These are phyloP conservation scores for Liposcelis brunnea DNA, from an alignment of 2,888 invertebrate species.

Conservation along the genomic window DNA sequence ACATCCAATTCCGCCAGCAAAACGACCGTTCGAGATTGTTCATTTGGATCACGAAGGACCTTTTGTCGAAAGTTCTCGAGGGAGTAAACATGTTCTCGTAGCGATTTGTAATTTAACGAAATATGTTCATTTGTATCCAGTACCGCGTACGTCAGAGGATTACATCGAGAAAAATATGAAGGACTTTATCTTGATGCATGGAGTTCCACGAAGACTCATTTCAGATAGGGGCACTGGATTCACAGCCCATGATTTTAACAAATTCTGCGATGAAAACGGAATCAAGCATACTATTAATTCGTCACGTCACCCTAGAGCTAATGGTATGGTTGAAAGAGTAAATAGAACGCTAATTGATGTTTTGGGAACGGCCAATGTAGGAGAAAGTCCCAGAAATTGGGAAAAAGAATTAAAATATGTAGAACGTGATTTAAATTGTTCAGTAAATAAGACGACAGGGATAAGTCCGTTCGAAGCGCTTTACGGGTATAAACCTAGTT, in stretches of 20 bases:
- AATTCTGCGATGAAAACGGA: constrained; percentile 20
- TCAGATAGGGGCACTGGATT: constrained; percentile 24
- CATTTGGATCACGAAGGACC: constrained; percentile 26
- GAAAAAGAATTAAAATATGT: constrained; percentile 21
- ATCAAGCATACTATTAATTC: constrained; percentile 20
- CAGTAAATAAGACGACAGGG: constrained; percentile 17
- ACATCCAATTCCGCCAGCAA: constrained; percentile 25
- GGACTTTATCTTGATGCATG: constrained; percentile 20
- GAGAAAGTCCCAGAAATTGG: constrained; percentile 17
- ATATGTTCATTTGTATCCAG: constrained; percentile 18
- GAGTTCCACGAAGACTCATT: constrained; percentile 21
- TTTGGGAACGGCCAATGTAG: too few relatives aligned
- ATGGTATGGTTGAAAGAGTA: constrained; percentile 23
- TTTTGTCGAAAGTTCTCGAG: constrained; percentile 13
- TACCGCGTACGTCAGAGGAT: constrained; percentile 18
- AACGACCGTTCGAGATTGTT: constrained; percentile 24
- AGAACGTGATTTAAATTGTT: constrained; percentile 20
- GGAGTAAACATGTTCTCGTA: constrained; percentile 18
- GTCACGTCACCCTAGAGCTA: constrained; percentile 21
- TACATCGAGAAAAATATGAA: constrained; percentile 18
- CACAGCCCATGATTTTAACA: constrained; percentile 21
- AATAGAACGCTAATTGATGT: constrained; percentile 21
- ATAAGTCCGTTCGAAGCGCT: constrained; percentile 17
- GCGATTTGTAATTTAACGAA: constrained; percentile 20
- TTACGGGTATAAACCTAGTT: constrained; percentile 19